Conservation (phyloP, 2,888 invertebrate genomes). For the Thera obeliscata region DNA sequence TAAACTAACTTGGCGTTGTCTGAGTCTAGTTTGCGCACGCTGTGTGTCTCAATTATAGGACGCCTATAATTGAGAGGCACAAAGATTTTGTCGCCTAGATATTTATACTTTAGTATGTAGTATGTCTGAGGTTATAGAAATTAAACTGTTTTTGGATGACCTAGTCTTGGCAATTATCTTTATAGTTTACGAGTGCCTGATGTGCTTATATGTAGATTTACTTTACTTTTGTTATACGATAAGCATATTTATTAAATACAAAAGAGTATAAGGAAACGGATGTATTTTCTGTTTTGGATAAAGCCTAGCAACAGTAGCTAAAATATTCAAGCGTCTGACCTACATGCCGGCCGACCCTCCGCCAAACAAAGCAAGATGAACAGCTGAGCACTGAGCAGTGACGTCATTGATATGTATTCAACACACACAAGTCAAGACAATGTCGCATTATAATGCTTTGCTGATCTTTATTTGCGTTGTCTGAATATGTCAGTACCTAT, state of each 20-base stretch:
- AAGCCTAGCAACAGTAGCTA: constrained; percentile 27
- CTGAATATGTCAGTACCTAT: background rate
- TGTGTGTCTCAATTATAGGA: background rate
- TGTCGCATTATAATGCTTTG: constrained; percentile 11
- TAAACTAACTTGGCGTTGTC: background rate
- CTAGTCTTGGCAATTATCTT: too few relatives aligned
- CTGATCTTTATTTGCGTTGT: constrained; percentile 24
- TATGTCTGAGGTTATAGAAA: too few relatives aligned
- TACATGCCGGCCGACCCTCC: constrained; percentile 37
- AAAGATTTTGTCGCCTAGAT: too few relatives aligned
- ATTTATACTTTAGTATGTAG: too few relatives aligned
- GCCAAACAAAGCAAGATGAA: constrained; percentile 38
- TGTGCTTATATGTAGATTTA: too few relatives aligned
- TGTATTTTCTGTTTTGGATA: constrained; percentile 5
- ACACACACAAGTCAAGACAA: background rate
- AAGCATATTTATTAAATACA: background rate
- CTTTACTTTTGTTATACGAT: background rate
- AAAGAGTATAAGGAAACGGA: background rate
- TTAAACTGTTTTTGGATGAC: too few relatives aligned
- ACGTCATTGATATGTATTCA: constrained; percentile 37
- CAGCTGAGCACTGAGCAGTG: constrained; percentile 44
- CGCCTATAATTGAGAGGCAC: too few relatives aligned
- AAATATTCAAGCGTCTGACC: constrained; percentile 38
- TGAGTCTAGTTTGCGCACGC: too few relatives aligned
- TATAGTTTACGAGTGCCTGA: too few relatives aligned